A percentile compares a stretch with the other conserved stretches of the same genome.
phyloP scores from a whole-genome alignment of 2,888 invertebrate species.

The Dendrolimus pini region DNA sequence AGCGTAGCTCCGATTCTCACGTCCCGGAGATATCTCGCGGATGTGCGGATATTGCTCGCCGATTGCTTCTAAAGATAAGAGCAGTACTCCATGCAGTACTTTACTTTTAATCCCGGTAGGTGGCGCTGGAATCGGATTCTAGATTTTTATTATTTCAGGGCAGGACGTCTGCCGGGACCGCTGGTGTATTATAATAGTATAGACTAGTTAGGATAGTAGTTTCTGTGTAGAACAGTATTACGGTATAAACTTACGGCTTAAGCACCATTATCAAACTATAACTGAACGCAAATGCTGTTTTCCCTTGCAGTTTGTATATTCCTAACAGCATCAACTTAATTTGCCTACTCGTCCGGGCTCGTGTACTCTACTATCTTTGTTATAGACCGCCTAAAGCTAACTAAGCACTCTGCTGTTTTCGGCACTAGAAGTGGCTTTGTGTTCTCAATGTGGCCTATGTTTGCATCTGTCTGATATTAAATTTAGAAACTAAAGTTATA shows the following conservation, averaged over 20 bases:
- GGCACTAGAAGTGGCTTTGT: not conserved
- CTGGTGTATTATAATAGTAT: no score
- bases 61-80: slow-evolving; percentile 9
- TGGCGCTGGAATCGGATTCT: no score
- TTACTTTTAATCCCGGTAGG: no score
- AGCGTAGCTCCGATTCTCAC: slow-evolving; percentile 10
- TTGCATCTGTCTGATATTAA: no score
- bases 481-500: no score
- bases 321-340: not conserved
- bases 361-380: not conserved
- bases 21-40: slow-evolving; percentile 15
- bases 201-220: no score
- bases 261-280: not conserved
- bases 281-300: not conserved
- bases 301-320: not conserved
- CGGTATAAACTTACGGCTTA: no score
- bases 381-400: not conserved
- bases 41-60: slow-evolving; percentile 16
- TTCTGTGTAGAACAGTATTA: no score
- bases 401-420: not conserved
- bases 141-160: no score
- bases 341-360: not conserved
- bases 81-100: no score
- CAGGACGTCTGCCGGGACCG: no score
- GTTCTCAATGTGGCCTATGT: no score